Evolutionary conservation across 64 coral and sea anemone genomes (phyloP), one percentile per base, ranked within the genome.

Genomic region (Dendronephthya gigantea): DNA sequence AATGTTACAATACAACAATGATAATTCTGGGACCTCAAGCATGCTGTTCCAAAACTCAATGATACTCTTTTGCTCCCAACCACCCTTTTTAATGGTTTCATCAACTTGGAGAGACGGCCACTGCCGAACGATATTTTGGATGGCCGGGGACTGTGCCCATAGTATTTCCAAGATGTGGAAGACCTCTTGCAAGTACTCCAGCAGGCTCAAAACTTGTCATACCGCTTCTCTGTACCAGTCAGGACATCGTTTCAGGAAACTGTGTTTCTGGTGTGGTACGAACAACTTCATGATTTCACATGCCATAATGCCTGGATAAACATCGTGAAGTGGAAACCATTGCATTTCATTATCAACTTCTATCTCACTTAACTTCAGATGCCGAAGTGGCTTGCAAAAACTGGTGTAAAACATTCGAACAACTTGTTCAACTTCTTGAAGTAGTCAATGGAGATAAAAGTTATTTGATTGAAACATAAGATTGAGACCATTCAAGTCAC

Each of bases 301-400:
- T 40, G 59, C 85, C 4, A 50, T 34, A 28, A 69, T 68, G 55
- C 40, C 85, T 13, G 85, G 85, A 70, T 86, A 43, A 3, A 68
- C 40, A 36, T 70, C 36, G 19, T 79, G 35, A 50, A 40, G 59
- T 40, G n/a, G 35, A 39, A 86, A 34, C 85, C 85, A 86, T 86
- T 86, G 32, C 35, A 50, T 40, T 40, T 86, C 85, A 70, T 86
- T 58, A 72, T 65, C 36, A 68, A 86, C 85, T 29, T 70, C 37
- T 39, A 86, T 52, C 4, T 58, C 43, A 16, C 0, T 40, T 28
- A 79, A 79, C 28, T 34, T 15, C 56, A 69, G 32, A 39, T 35
- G 35, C 30, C 55, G 32, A 17, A 0, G 16, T 86, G 85, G 85
- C 66, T 86, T 86, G 15, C 0, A 16, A 34, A 86, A 69, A 45